A percentile compares a stretch with the other conserved stretches of the same genome.
Conservation (phyloP, 2,797 vertebrate genomes). For the Sphenopsis melanotis region DNA sequence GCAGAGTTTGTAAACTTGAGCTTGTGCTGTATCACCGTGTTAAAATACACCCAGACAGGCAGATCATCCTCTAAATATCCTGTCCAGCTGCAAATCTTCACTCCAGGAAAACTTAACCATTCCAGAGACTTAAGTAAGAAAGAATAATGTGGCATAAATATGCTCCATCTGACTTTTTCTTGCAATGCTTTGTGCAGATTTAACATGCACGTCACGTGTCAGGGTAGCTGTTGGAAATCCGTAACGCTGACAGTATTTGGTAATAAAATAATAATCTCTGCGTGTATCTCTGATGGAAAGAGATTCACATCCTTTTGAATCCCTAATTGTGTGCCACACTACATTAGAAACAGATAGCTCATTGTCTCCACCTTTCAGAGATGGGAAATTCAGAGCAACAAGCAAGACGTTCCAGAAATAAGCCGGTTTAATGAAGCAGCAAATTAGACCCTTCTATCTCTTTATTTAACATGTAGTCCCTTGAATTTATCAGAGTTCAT, state of each 20-base stretch:
- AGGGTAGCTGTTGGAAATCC: conserved; percentile 41
- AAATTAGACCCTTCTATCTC: conserved; percentile 79
- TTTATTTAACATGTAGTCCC: conserved; percentile 79
- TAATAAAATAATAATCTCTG: conserved; percentile 73
- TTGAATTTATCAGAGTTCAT: conserved; percentile 74
- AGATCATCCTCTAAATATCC: background rate
- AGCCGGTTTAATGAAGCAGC: conserved; percentile 77
- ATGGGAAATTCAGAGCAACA: conserved; percentile 73
- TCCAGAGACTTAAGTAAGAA: background rate
- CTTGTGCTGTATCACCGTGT: background rate
- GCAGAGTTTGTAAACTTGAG: background rate
- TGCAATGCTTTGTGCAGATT: background rate
- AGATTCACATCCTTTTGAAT: conserved; percentile 73
- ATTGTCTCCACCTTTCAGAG: conserved; percentile 70
- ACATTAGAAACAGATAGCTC: conserved; percentile 69
- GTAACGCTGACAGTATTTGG: conserved; percentile 63
- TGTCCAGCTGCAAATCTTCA: background rate
- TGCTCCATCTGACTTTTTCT: background rate
- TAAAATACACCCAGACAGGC: background rate
- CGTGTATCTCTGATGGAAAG: conserved; percentile 69
- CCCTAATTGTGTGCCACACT: conserved; percentile 75
- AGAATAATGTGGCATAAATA: background rate
- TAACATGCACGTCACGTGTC: conserved; percentile 60
- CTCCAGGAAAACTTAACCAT: background rate
- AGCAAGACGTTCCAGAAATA: conserved; percentile 70